Conservation (phyloP, 2,113 vertebrate species). For the Anser cygnoides region DNA sequence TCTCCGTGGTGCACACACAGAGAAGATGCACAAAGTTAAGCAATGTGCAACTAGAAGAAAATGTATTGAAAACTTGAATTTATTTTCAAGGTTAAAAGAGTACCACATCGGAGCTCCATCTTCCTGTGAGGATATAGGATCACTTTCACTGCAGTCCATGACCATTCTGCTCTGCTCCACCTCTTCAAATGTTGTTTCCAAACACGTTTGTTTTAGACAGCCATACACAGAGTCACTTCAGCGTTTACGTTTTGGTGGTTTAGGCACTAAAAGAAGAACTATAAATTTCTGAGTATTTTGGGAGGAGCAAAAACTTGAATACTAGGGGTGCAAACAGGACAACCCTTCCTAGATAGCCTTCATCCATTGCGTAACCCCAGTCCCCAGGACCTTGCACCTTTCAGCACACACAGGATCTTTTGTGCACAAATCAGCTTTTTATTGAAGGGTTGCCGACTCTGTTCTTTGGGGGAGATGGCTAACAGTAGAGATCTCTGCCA, state of each 20-base stretch:
- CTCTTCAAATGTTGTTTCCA: background rate
- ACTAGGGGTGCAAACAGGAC: background rate
- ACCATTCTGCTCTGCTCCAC: background rate
- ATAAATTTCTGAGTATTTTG: background rate
- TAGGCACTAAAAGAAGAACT: background rate
- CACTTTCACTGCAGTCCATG: background rate
- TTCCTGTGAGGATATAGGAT: background rate
- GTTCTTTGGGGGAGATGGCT: background rate
- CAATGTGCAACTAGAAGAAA: background rate
- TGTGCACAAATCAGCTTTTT: background rate
- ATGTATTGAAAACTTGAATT: no score
- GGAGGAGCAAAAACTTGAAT: background rate
- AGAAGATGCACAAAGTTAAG: background rate
- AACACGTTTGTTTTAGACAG: background rate
- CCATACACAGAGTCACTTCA: background rate
- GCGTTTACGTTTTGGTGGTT: slow-evolving; percentile 4
- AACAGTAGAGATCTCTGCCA: background rate
- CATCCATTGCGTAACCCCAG: background rate
- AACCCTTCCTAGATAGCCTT: background rate
- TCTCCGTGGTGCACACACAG: background rate
- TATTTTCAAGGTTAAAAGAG: background rate
- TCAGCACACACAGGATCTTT: background rate
- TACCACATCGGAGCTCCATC: background rate
- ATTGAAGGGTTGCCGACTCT: background rate
- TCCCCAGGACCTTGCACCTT: background rate